Base-by-base conservation (phyloP, 1,140 invertebrate genomes). In the Pentalonia nigronervosa region DNA sequence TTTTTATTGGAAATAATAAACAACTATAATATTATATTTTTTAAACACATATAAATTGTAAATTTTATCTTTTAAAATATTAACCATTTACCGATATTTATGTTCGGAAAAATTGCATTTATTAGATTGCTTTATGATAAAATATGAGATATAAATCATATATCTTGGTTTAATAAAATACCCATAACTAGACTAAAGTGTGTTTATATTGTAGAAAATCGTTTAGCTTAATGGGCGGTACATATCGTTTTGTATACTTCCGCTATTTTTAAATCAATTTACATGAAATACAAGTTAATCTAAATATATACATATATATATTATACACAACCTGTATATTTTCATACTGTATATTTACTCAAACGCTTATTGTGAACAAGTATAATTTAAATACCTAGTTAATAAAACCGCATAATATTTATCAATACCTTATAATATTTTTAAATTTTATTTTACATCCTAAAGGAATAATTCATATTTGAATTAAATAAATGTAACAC, bases 141-240 rank as follows among this genome's bases (percentile, higher is more conserved):
- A 60, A 90, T 90, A 90, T 60, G 50, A 56, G 21, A 60, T 41
- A 90, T 90, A 90, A 60, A 90, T 90, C 88, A 90, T 23, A 30
- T 17, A 17, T 90, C 23, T 60, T 11, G 53, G 50, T 53, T 36
- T 23, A 90, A 90, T 90, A 60, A 90, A 90, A 90, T 60, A 41
- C 25, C n/a, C 34, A 90, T 60, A 90, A 90, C 36, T 90, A 53
- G 50, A 90, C 88, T 90, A 56, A 56, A 56, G n/a, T 36, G 88
- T 36, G 50, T 56, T 90, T 90, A 60, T 90, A 60, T 60, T 90
- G 34, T 60, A 60, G 36, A 60, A 90, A 60, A 90, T 30, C 88
- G 88, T 90, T 90, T 90, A 41, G 88, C 53, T 60, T 90, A 60
- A 60, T 90, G 53, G 88, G 36, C 34, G 34, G 53, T 60, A 56